Evolutionary conservation across 1,140 invertebrate species (phyloP).

Genomic region (Lordiphosa mommai): DNA sequence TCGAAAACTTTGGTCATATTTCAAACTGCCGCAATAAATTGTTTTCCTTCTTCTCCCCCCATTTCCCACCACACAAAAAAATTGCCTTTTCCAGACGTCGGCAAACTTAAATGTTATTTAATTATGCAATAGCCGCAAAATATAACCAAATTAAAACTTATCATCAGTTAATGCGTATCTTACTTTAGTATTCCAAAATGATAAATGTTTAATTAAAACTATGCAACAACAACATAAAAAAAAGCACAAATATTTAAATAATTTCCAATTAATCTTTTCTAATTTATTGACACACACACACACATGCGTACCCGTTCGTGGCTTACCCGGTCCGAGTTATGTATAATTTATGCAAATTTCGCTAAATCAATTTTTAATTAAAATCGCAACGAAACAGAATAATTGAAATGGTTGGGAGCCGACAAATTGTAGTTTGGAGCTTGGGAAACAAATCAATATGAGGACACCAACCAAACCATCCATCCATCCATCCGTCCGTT

Average conservation of each 20-base stretch:
- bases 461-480: constrained; percentile 9
- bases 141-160: constrained; percentile 4
- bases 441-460: constrained; percentile 67
- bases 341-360: constrained; percentile 76
- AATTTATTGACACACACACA: constrained; percentile 65
- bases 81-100: not conserved
- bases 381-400: constrained; percentile 38
- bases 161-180: not conserved
- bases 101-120: constrained; percentile 58
- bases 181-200: constrained; percentile 4
- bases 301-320: constrained; percentile 26
- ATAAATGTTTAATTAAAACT: constrained; percentile 52
- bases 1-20: constrained; percentile 69
- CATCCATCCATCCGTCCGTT: constrained; percentile 14
- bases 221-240: constrained; percentile 14
- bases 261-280: constrained; percentile 70
- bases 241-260: constrained; percentile 32
- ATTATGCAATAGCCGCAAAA: constrained; percentile 31
- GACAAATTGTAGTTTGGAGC: constrained; percentile 1
- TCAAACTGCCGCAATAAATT: constrained; percentile 63
- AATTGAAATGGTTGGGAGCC: constrained; percentile 31
- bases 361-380: constrained; percentile 78
- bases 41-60: constrained; percentile 6
- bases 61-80: not conserved
- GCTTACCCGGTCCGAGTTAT: constrained; percentile 62